Evolutionary conservation across 2,888 invertebrate species (phyloP).

Genomic region (Nudaria mundana): DNA sequence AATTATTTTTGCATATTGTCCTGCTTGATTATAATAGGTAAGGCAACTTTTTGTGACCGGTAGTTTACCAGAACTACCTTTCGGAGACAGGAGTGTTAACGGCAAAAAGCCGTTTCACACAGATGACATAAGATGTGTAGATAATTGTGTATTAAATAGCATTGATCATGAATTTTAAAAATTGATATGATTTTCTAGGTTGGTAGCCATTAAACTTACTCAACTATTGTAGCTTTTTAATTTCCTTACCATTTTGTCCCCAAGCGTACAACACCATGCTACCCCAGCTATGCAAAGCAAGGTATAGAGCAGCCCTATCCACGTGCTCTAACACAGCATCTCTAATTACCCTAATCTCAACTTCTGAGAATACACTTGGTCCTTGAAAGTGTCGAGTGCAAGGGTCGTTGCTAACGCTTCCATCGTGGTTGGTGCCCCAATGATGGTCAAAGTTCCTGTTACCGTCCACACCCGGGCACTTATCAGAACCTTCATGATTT

Average conservation of each 20-base stretch:
- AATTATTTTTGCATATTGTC: no score
- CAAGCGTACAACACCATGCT: conserved; percentile 86
- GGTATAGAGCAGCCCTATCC: conserved; percentile 81
- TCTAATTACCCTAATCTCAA: conserved; percentile 82
- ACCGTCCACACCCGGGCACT: conserved; percentile 87
- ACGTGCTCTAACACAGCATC: conserved; percentile 76
- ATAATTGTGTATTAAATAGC: not conserved
- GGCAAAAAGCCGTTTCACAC: no score
- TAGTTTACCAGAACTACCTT: no score
- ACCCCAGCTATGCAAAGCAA: conserved; percentile 89
- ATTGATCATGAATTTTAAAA: no score
- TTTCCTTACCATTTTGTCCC: conserved; percentile 80
- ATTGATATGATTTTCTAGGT: no score
- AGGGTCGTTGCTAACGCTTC: conserved; percentile 54
- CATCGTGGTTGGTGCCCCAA: conserved; percentile 82
- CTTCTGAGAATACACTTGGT: conserved; percentile 83
- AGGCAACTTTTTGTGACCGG: no score
- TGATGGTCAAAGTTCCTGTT: conserved; percentile 89
- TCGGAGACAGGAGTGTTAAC: no score
- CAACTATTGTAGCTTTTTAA: no score
- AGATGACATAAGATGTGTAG: not conserved
- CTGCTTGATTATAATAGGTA: no score
- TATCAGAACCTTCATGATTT: conserved; percentile 49
- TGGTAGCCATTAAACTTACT: no score
- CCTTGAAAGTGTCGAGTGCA: conserved; percentile 85